Conservation (phyloP, 2,888 invertebrate genomes). For the Papilio elwesi region DNA sequence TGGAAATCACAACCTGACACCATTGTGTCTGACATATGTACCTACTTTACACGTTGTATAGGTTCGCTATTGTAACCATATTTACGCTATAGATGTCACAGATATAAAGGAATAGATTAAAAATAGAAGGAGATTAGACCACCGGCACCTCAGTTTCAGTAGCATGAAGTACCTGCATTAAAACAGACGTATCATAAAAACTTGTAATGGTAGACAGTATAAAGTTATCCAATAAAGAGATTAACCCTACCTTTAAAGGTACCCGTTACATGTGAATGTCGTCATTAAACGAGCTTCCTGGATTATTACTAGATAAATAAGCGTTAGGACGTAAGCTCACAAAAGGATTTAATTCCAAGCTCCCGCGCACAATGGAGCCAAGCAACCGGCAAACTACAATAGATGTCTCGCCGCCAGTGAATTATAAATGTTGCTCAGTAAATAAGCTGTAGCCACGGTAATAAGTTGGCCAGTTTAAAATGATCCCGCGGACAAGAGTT, state of each 20-base stretch:
- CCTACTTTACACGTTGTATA: no score
- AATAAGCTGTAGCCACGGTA: slow-evolving; percentile 4
- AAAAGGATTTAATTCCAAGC: slow-evolving; percentile 24
- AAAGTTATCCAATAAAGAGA: not conserved
- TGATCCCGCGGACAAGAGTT: not conserved
- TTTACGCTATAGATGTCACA: no score
- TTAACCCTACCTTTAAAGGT: not conserved
- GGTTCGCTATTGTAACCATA: no score
- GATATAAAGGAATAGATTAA: no score
- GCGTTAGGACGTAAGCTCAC: slow-evolving; percentile 9
- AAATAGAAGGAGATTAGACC: no score
- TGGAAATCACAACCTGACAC: no score
- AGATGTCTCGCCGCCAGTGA: not conserved
- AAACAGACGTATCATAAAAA: no score
- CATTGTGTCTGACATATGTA: no score
- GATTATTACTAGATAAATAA: slow-evolving; percentile 12
- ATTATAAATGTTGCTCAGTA: slow-evolving; percentile 12
- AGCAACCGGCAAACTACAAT: slow-evolving; percentile 15
- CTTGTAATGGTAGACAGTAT: no score
- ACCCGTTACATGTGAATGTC: slow-evolving; percentile 1
- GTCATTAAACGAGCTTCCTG: slow-evolving; percentile 2
- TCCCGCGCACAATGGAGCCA: not conserved
- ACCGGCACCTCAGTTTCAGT: no score
- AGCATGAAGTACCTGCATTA: no score
- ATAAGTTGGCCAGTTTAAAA: not conserved